Conservation (phyloP, 92 coral and sea anemone genomes). For the Plumapathes pennacea region DNA sequence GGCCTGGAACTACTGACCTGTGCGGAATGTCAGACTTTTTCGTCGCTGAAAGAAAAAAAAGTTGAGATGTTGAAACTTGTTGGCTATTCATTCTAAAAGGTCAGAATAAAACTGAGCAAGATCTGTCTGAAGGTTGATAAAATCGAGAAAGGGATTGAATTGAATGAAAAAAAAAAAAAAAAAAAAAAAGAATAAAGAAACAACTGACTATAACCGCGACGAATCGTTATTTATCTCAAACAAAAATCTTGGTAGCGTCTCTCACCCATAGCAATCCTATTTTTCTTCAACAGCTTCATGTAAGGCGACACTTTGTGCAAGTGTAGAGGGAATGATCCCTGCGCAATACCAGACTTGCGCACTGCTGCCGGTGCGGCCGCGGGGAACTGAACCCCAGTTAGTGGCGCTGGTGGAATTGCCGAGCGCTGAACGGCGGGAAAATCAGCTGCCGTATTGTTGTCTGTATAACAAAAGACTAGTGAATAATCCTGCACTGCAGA, state of each 20-base stretch:
- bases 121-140: too few relatives aligned
- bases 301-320: slow-evolving; percentile 86
- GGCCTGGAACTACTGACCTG: slow-evolving; percentile 6
- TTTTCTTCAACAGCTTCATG: slow-evolving; percentile 50
- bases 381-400: slow-evolving; percentile 33
- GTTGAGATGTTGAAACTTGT: too few relatives aligned
- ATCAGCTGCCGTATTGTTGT: slow-evolving; percentile 3
- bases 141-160: too few relatives aligned
- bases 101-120: too few relatives aligned
- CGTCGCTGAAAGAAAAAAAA: too few relatives aligned
- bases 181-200: too few relatives aligned
- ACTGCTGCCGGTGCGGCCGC: slow-evolving; percentile 32
- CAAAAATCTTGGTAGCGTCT: neutral
- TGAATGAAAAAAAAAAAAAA: too few relatives aligned
- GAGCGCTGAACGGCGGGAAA: slow-evolving; percentile 27
- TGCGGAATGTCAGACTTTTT: slow-evolving; percentile 17
- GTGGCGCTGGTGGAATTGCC: slow-evolving; percentile 38
- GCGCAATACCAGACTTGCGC: slow-evolving; percentile 46
- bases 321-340: slow-evolving; percentile 81
- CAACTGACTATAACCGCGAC: too few relatives aligned
- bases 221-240: neutral
- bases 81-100: too few relatives aligned
- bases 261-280: slow-evolving; percentile 29
- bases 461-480: slow-evolving; percentile 5
- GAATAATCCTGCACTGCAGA: too few relatives aligned